Percentiles rank a stretch among this genome's conserved stretches.
Conservation (phyloP, 2,113 vertebrate genomes). For the Anseranas semipalmata region DNA sequence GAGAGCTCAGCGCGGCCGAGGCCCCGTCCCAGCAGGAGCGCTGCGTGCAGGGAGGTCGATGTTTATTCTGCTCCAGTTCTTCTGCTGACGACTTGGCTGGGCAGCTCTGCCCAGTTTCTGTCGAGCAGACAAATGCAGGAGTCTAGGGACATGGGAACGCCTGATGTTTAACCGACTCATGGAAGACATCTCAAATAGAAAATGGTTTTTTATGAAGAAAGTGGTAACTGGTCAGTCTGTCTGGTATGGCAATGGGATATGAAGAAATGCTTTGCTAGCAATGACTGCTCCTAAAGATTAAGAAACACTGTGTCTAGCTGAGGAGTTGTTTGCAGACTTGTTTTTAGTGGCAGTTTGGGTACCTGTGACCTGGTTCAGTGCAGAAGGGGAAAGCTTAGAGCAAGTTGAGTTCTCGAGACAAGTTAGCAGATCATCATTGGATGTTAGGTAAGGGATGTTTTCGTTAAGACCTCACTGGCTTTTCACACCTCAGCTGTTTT, state of each 20-base stretch:
- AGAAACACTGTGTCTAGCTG: not conserved
- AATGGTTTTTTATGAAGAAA: accelerated
- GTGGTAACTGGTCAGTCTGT: accelerated
- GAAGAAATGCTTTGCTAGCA: not conserved
- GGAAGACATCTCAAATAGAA: not conserved
- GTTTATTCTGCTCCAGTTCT: constrained; percentile 1
- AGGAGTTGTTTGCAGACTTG: not conserved
- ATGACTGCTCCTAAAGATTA: not conserved
- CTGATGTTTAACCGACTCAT: not conserved
- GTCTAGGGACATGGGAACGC: accelerated
- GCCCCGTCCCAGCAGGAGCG: accelerated
- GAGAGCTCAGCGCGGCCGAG: accelerated
- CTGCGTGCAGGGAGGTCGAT: not conserved
- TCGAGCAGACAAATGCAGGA: not conserved
- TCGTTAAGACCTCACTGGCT: not conserved
- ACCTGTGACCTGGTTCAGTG: not conserved
- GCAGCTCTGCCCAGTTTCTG: not conserved
- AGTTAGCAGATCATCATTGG: not conserved
- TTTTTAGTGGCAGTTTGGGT: not conserved
- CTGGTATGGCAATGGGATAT: not conserved
- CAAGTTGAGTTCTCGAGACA: not conserved
- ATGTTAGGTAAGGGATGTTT: not conserved
- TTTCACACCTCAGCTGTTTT: not conserved
- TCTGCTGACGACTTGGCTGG: not conserved
- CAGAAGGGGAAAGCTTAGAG: not conserved